phyloP scores from a whole-genome alignment of 2,888 invertebrate genomes.

The Neoaliturus tenellus region DNA sequence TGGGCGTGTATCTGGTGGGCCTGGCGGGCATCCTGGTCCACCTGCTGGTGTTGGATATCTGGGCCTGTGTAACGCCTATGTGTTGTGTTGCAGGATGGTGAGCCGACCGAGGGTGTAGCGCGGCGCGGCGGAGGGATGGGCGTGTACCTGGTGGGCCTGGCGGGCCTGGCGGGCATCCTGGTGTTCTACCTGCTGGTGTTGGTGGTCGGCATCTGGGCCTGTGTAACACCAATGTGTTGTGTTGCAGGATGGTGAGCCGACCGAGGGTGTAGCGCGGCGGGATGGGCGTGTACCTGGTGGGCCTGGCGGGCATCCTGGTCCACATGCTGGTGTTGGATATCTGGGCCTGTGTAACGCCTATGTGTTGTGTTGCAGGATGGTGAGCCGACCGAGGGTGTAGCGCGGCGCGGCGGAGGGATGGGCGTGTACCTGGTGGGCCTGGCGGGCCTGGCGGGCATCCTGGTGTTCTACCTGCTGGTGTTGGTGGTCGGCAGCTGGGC shows the following conservation, averaged over 20 bases:
- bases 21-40: constrained; percentile 82
- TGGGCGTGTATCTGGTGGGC: constrained; percentile 76
- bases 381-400: neutral
- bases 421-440: too few relatives aligned
- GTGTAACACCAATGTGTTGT: too few relatives aligned
- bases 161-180: too few relatives aligned
- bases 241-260: neutral
- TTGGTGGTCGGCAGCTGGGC: too few relatives aligned
- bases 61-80: constrained; percentile 71
- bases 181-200: neutral
- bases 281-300: constrained; percentile 74
- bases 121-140: constrained; percentile 72
- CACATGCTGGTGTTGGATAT: too few relatives aligned
- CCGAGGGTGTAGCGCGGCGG: neutral
- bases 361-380: too few relatives aligned
- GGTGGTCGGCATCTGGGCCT: neutral
- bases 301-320: too few relatives aligned
- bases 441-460: too few relatives aligned
- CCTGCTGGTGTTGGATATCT: constrained; percentile 78
- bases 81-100: neutral
- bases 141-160: constrained; percentile 78
- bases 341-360: constrained; percentile 70
- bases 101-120: neutral
- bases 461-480: too few relatives aligned
- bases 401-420: too few relatives aligned